These are phyloP conservation scores for Neodiprion lecontei DNA, from an alignment of 1,140 invertebrate genomes.

Conservation along the genomic window DNA sequence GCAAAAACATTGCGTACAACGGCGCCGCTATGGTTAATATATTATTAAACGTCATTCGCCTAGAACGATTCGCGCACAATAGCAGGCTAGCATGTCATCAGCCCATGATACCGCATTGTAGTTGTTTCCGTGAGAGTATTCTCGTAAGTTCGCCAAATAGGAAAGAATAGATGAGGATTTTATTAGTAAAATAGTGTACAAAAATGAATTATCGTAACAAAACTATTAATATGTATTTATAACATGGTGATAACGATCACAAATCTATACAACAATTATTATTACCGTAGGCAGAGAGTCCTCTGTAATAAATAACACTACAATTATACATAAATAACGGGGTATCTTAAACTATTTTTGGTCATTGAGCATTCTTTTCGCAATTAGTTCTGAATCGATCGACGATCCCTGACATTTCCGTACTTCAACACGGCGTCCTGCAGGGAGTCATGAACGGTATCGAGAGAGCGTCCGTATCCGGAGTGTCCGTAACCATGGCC, in stretches of 20 bases:
- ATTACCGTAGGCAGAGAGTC: not conserved
- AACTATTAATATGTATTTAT: not conserved
- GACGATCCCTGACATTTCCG: conserved; percentile 54
- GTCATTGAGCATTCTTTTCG: conserved; percentile 1
- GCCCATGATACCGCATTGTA: not conserved
- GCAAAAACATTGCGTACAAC: conserved; percentile 4
- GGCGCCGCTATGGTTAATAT: not conserved
- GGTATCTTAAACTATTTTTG: not conserved
- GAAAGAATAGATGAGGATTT: not conserved
- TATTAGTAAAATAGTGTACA: not conserved
- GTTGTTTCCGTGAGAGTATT: not conserved
- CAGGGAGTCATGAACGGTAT: conserved; percentile 42
- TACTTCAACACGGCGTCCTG: conserved; percentile 54
- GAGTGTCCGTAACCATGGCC: conserved; percentile 62
- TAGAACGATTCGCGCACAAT: not conserved
- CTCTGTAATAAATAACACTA: conserved; percentile 20
- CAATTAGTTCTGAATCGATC: conserved; percentile 32
- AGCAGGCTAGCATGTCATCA: not conserved
- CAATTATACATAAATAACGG: not conserved
- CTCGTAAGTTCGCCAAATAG: not conserved
- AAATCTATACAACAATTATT: not conserved
- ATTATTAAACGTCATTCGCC: conserved; percentile 21
- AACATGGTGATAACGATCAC: not conserved
- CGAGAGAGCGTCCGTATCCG: conserved; percentile 67
- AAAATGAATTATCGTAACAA: too few species aligned